phyloP scores from a whole-genome alignment of 1,140 invertebrate genomes.

The Ericerus pela region DNA sequence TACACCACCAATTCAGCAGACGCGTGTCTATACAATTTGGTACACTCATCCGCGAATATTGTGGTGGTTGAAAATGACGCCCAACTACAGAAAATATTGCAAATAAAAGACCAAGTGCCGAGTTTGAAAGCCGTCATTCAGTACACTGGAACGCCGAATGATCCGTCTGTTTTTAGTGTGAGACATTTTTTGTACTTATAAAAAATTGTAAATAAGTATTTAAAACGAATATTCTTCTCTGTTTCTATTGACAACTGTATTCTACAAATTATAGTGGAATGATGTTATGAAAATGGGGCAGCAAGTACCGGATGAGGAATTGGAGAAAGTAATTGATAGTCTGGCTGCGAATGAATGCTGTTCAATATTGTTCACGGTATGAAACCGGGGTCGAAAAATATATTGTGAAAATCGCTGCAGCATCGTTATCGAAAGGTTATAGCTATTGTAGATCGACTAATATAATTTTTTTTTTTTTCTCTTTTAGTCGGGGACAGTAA shows the following conservation, averaged over 20 bases:
- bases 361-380: slow-evolving; percentile 77
- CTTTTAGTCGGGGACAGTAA: slow-evolving; percentile 73
- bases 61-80: slow-evolving; percentile 75
- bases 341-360: slow-evolving; percentile 79
- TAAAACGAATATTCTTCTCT: not conserved
- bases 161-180: slow-evolving; percentile 46
- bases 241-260: not conserved
- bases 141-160: slow-evolving; percentile 52
- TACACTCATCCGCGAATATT: slow-evolving; percentile 62
- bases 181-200: slow-evolving; percentile 23
- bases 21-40: slow-evolving; percentile 61
- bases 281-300: slow-evolving; percentile 60
- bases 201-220: not conserved
- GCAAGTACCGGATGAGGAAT: slow-evolving; percentile 48
- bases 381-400: slow-evolving; percentile 20
- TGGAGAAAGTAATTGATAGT: slow-evolving; percentile 50
- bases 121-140: slow-evolving; percentile 71
- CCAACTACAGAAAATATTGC: slow-evolving; percentile 70
- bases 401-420: no score
- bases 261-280: slow-evolving; percentile 23
- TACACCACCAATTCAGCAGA: slow-evolving; percentile 83
- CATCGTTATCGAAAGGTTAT: no score
- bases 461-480: not conserved
- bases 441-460: no score
- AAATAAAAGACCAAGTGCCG: slow-evolving; percentile 52